phyloP scores from a whole-genome alignment of 2,797 vertebrate species.

The Notamacropus eugenii region DNA sequence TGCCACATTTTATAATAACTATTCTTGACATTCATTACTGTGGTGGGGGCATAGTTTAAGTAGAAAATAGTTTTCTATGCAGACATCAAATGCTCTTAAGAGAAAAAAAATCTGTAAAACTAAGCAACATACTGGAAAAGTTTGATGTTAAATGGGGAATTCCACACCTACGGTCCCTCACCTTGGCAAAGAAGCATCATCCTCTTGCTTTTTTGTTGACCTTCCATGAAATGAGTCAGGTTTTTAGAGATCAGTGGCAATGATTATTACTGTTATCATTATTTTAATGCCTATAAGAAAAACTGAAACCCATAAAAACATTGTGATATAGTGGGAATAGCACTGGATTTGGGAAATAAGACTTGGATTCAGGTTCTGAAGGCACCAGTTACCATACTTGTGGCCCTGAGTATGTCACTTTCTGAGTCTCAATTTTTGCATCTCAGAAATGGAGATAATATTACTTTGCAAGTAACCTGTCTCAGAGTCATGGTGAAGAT shows the following conservation, averaged over 20 bases:
- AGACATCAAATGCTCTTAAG: not conserved
- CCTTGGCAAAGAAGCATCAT: not conserved
- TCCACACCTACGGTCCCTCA: not conserved
- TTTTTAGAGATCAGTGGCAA: not conserved
- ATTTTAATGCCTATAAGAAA: not conserved
- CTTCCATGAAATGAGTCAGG: not conserved
- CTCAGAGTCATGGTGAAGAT: not conserved
- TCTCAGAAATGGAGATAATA: slow-evolving; percentile 31
- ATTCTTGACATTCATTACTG: not conserved
- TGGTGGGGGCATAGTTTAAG: not conserved
- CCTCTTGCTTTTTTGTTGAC: not conserved
- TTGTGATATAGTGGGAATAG: not conserved
- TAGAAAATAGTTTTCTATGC: not conserved
- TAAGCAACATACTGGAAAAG: not conserved
- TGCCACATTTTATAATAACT: not conserved
- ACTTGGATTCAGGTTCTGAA: slow-evolving; percentile 53
- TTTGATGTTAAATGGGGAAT: not conserved
- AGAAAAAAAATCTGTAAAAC: not conserved
- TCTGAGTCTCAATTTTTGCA: slow-evolving; percentile 51
- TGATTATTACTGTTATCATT: not conserved
- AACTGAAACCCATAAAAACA: not conserved
- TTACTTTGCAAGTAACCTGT: not conserved
- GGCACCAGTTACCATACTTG: slow-evolving; percentile 57
- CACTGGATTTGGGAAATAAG: slow-evolving; percentile 28
- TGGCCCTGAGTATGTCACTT: slow-evolving; percentile 10